A percentile compares a stretch with the other conserved stretches of the same genome.
Conservation (phyloP, 92 coral and sea anemone genomes). For the Porites lobata region DNA sequence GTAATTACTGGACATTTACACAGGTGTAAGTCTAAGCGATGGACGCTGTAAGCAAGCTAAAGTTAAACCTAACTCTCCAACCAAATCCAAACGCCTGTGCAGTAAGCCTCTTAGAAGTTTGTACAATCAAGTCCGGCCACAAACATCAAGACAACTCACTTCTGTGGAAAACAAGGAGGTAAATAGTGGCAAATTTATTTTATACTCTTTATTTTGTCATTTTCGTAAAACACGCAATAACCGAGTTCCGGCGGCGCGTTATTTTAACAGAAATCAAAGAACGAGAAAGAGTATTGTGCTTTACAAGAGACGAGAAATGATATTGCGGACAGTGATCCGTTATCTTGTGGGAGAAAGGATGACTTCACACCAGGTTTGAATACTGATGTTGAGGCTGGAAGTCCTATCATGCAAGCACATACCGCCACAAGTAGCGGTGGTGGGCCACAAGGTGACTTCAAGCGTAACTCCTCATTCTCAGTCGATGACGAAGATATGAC, state of each 20-base stretch:
- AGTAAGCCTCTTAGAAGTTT: background rate
- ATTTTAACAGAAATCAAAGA: background rate
- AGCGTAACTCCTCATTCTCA: constrained; percentile 1
- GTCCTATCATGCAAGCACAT: background rate
- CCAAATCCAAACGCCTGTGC: background rate
- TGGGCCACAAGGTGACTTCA: constrained; percentile 12
- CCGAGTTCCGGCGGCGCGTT: background rate
- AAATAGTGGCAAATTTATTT: background rate
- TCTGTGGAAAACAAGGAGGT: background rate
- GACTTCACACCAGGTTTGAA: constrained; percentile 31
- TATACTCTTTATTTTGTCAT: too few species aligned
- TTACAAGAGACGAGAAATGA: constrained; percentile 1
- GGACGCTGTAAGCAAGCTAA: background rate
- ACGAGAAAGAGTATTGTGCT: background rate
- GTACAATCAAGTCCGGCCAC: background rate
- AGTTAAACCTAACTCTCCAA: background rate
- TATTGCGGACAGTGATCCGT: background rate
- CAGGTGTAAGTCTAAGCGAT: constrained; percentile 5
- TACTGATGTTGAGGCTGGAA: background rate
- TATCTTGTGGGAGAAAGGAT: background rate
- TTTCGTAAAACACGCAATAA: too few species aligned
- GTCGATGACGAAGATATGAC: constrained; percentile 22
- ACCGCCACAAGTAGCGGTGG: background rate
- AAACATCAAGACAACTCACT: constrained; percentile 10
- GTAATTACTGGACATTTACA: too few species aligned